phyloP scores from a whole-genome alignment of 2,113 vertebrate genomes.

The Glareola pratincola region DNA sequence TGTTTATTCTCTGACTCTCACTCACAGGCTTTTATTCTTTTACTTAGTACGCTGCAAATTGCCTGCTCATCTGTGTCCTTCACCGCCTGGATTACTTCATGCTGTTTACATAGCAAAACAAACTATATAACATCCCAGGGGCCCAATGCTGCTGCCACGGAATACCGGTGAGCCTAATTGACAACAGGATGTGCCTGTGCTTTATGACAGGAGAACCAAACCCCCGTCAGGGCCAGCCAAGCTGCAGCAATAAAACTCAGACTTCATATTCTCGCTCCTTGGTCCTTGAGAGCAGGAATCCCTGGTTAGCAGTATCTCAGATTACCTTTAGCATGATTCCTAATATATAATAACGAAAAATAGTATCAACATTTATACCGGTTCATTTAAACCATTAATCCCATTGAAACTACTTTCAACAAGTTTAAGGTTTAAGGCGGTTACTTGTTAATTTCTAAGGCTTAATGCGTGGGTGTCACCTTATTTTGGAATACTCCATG shows the following conservation, averaged over 20 bases:
- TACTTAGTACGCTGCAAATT: background rate
- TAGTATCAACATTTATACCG: background rate
- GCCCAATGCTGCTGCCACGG: background rate
- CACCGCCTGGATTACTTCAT: constrained; percentile 12
- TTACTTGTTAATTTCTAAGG: constrained; percentile 7
- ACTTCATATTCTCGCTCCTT: background rate
- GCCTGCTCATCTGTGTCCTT: constrained; percentile 31
- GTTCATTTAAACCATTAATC: constrained; percentile 2
- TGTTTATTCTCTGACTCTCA: constrained; percentile 8
- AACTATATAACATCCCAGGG: constrained; percentile 38
- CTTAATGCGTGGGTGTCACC: background rate
- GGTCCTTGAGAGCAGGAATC: background rate
- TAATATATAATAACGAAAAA: background rate
- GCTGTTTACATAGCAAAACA: constrained; percentile 58
- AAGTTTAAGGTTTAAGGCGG: background rate
- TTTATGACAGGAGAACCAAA: background rate
- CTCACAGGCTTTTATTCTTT: constrained; percentile 5
- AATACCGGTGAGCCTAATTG: constrained; percentile 30
- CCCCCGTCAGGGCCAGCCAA: background rate
- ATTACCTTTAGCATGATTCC: background rate
- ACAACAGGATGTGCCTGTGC: constrained; percentile 45
- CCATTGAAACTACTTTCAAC: background rate
- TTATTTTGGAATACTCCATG: background rate
- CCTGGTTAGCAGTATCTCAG: background rate
- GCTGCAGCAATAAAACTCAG: background rate